phyloP scores from a whole-genome alignment of 1,140 invertebrate species.

The Phortica variegata region DNA sequence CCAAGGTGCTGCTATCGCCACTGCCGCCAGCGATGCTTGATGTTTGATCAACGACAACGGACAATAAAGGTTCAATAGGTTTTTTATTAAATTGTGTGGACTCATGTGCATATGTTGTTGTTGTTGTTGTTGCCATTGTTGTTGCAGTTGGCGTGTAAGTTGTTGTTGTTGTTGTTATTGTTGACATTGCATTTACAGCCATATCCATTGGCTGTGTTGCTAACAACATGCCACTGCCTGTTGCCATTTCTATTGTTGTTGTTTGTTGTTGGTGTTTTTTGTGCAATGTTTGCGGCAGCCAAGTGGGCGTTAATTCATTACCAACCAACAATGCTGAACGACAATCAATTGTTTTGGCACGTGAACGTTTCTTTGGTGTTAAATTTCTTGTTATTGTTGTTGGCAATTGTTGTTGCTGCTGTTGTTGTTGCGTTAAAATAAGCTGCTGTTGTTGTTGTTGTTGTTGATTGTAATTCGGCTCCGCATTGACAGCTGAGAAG shows the following conservation, averaged over 20 bases:
- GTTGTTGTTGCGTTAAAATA: neutral
- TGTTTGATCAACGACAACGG: too few species aligned
- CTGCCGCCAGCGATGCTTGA: slow-evolving; percentile 20
- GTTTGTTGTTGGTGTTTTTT: too few species aligned
- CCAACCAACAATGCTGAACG: slow-evolving; percentile 21
- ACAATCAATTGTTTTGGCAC: slow-evolving; percentile 44
- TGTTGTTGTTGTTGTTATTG: slow-evolving; percentile 18
- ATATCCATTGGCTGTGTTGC: too few species aligned
- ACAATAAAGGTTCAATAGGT: too few species aligned
- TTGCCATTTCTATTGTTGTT: too few species aligned
- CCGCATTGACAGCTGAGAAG: neutral
- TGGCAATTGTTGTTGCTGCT: neutral
- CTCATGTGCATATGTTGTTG: slow-evolving; percentile 25
- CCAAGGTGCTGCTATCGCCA: neutral
- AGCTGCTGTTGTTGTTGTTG: neutral
- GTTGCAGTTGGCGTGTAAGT: too few species aligned
- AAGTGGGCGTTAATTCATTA: slow-evolving; percentile 1
- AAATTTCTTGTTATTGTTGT: slow-evolving; percentile 8
- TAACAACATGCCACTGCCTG: too few species aligned
- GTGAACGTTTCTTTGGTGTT: slow-evolving; percentile 40
- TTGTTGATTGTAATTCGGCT: too few species aligned
- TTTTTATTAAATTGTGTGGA: slow-evolving; percentile 16
- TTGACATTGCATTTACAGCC: slow-evolving; percentile 3
- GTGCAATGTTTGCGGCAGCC: neutral
- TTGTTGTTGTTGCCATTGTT: too few species aligned